Evolutionary conservation across 2,113 vertebrate species (phyloP).

Genomic region (Chaetops frenatus): DNA sequence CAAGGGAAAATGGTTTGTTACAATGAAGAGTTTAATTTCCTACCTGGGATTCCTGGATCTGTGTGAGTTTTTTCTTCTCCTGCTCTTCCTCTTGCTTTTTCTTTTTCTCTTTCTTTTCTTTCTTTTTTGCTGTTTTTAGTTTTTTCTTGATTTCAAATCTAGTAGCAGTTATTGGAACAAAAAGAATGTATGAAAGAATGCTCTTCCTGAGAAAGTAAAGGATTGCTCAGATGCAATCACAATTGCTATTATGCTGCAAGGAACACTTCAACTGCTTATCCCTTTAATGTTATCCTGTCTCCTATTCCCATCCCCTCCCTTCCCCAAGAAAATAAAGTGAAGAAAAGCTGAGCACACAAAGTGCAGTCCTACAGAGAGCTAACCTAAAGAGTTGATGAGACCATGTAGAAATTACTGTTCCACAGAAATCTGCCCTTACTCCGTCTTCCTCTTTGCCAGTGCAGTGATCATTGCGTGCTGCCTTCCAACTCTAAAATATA

Average conservation of each 20-base stretch:
- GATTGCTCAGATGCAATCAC: background rate
- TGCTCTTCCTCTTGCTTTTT: slow-evolving; percentile 97
- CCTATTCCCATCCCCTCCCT: background rate
- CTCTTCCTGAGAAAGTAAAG: background rate
- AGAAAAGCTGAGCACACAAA: background rate
- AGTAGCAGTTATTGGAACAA: slow-evolving; percentile 5
- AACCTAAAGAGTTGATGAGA: background rate
- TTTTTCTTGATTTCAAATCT: slow-evolving; percentile 99
- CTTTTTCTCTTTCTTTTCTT: slow-evolving; percentile 98
- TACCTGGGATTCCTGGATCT: slow-evolving; percentile 94
- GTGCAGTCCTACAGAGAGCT: background rate
- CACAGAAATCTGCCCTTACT: background rate
- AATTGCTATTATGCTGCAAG: background rate
- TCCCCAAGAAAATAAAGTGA: background rate
- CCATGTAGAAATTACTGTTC: background rate
- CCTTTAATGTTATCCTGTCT: background rate
- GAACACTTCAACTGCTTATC: background rate
- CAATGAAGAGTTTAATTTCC: slow-evolving; percentile 36
- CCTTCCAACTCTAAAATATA: background rate
- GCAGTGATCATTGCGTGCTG: background rate
- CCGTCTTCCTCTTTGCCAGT: background rate
- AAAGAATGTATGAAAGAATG: background rate
- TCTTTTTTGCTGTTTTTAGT: slow-evolving; percentile 96
- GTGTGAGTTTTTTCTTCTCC: slow-evolving; percentile 93
- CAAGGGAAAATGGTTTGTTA: background rate